Evolutionary conservation across 1,140 invertebrate genomes (phyloP).

Genomic region (Drosophila seguyi): DNA sequence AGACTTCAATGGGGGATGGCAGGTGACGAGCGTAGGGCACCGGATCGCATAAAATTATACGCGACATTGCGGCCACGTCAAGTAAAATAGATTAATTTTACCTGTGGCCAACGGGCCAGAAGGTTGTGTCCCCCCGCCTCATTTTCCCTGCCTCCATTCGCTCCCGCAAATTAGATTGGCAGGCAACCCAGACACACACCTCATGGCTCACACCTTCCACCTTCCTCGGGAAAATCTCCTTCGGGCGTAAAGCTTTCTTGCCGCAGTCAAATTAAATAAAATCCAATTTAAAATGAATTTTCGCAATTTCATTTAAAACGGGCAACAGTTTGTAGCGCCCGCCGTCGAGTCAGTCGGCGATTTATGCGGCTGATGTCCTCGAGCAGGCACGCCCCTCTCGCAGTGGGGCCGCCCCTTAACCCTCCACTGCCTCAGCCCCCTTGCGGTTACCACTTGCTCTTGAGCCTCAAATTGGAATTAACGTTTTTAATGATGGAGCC

Average conservation of each 20-base stretch:
- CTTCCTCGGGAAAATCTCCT: slow-evolving; percentile 15
- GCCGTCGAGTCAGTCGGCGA: slow-evolving; percentile 40
- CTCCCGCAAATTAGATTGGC: slow-evolving; percentile 74
- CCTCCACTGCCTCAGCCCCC: background rate
- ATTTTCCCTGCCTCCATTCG: background rate
- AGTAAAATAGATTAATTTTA: slow-evolving; percentile 83
- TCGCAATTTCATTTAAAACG: slow-evolving; percentile 83
- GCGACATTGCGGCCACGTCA: slow-evolving; percentile 79
- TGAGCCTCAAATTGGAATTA: slow-evolving; percentile 79
- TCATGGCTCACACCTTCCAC: slow-evolving; percentile 21
- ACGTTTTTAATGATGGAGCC: slow-evolving; percentile 77
- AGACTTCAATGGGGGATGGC: background rate
- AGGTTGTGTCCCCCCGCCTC: slow-evolving; percentile 39
- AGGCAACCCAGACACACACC: slow-evolving; percentile 43
- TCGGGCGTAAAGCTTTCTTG: slow-evolving; percentile 74
- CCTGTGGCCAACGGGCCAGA: slow-evolving; percentile 73
- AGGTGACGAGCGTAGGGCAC: slow-evolving; percentile 18
- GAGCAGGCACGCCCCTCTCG: background rate
- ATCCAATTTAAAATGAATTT: slow-evolving; percentile 84
- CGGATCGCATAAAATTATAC: slow-evolving; percentile 75
- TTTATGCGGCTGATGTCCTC: slow-evolving; percentile 51
- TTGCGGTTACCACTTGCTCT: slow-evolving; percentile 48
- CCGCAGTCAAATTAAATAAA: slow-evolving; percentile 84
- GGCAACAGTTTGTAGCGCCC: slow-evolving; percentile 40
- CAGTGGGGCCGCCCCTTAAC: slow-evolving; percentile 2